Percentiles rank a stretch among this genome's conserved stretches.
Evolutionary conservation across 2,113 vertebrate genomes (phyloP).

Genomic region (Prunella fulvescens): DNA sequence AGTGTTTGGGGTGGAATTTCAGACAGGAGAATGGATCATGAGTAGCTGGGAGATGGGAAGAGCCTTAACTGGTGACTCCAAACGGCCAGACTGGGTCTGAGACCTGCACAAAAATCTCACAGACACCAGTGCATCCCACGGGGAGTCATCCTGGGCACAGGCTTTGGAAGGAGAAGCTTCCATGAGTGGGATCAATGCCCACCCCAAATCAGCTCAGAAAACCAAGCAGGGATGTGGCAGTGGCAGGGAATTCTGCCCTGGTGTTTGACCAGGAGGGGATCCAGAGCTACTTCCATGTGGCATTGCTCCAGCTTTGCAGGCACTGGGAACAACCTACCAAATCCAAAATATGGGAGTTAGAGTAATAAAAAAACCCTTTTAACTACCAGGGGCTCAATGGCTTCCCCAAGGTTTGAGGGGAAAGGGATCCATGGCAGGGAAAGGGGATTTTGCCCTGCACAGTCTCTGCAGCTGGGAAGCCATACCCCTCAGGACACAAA

Average conservation of each 20-base stretch:
- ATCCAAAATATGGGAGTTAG: rapidly evolving
- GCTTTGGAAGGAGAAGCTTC: not conserved
- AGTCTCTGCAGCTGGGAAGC: not conserved
- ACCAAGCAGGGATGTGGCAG: not conserved
- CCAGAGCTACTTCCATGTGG: not conserved
- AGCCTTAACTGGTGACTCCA: not conserved
- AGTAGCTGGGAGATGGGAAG: not conserved
- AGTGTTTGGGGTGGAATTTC: not conserved
- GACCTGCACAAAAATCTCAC: not conserved
- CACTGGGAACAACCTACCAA: not conserved
- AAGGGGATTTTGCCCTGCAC: not conserved
- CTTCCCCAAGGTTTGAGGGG: not conserved
- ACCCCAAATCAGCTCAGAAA: not conserved
- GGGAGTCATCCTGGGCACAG: not conserved
- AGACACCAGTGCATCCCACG: rapidly evolving
- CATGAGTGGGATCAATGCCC: not conserved
- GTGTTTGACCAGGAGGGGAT: not conserved
- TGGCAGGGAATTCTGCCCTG: not conserved
- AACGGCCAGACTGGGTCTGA: not conserved
- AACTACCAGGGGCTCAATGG: not conserved
- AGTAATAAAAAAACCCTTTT: not conserved
- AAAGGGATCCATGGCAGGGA: not conserved
- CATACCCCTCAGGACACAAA: not conserved
- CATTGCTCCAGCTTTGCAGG: not conserved
- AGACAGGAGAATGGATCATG: not conserved